Conservation (phyloP, 2,797 vertebrate genomes). For the Cirrhinus mrigala region DNA sequence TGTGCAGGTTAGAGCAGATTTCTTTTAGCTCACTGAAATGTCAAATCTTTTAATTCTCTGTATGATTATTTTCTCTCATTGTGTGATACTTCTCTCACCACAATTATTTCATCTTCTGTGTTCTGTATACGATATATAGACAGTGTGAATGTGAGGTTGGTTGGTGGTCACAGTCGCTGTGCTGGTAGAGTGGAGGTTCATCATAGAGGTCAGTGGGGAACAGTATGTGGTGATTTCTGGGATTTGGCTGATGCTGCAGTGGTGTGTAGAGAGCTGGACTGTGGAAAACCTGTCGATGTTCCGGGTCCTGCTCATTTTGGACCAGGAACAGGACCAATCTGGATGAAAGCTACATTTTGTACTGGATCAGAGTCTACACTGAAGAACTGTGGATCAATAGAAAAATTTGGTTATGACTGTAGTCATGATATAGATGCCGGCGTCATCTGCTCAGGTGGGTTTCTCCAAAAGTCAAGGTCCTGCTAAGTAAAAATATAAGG, state of each 20-base stretch:
- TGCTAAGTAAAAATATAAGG: too few species aligned
- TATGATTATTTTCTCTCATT: too few species aligned
- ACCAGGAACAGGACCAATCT: slow-evolving; percentile 50
- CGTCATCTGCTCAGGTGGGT: slow-evolving; percentile 52
- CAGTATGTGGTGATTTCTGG: slow-evolving; percentile 52
- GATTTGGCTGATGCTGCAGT: slow-evolving; percentile 43
- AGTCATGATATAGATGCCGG: slow-evolving; percentile 73
- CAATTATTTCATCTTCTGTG: too few species aligned
- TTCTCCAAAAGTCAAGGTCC: too few species aligned
- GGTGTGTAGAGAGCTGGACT: slow-evolving; percentile 68
- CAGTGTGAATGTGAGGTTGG: background rate
- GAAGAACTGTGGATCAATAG: slow-evolving; percentile 49
- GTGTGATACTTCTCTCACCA: too few species aligned
- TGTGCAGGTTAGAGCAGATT: too few species aligned
- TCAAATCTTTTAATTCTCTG: too few species aligned
- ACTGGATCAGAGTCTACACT: slow-evolving; percentile 58
- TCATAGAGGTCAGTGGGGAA: background rate
- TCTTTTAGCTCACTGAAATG: too few species aligned
- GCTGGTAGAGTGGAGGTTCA: background rate
- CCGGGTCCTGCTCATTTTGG: background rate
- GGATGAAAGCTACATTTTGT: slow-evolving; percentile 70
- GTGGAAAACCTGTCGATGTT: slow-evolving; percentile 57
- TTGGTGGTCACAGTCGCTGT: background rate
- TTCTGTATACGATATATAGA: background rate
- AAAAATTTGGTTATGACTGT: slow-evolving; percentile 65